These are phyloP conservation scores for Scarus forsteni DNA, from an alignment of 2,797 vertebrate genomes.

Conservation along the genomic window DNA sequence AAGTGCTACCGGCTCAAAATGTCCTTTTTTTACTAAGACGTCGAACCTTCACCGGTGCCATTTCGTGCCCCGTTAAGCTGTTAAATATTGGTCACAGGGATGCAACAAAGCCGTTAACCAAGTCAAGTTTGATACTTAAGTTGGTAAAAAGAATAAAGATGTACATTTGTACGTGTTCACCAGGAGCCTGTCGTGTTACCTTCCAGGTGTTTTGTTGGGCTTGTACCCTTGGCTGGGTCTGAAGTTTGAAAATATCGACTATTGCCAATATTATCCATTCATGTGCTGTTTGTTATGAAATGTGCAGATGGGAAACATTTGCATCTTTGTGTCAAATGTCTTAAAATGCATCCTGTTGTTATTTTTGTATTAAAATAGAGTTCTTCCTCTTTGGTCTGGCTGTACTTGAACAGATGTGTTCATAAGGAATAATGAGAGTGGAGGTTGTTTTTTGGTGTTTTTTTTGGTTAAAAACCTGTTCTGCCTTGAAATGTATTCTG, in stretches of 20 bases:
- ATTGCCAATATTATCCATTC: constrained; percentile 17
- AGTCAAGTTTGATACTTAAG: not conserved
- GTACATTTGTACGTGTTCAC: not conserved
- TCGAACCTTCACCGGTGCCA: not conserved
- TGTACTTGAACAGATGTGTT: constrained; percentile 47
- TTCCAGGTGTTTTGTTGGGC: constrained; percentile 3
- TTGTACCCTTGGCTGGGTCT: constrained; percentile 69
- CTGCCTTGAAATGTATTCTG: constrained; percentile 58
- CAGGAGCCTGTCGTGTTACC: constrained; percentile 4
- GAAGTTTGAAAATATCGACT: constrained; percentile 46
- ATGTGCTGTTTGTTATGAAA: constrained; percentile 41
- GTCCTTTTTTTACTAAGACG: not conserved
- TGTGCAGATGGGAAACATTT: constrained; percentile 25
- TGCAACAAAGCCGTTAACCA: not conserved
- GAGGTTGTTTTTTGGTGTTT: constrained; percentile 14
- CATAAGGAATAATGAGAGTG: constrained; percentile 21
- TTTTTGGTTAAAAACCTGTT: constrained; percentile 46
- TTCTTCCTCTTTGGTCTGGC: constrained; percentile 39
- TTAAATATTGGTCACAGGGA: not conserved
- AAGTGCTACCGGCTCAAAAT: constrained; percentile 14
- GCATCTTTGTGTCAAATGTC: constrained; percentile 29
- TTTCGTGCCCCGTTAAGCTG: not conserved
- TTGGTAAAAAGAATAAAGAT: not conserved
- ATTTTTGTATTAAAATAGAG: not conserved
- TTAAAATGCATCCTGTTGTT: constrained; percentile 34